A percentile compares a stretch with the other conserved stretches of the same genome.
Evolutionary conservation across 1,140 invertebrate species (phyloP).

Genomic region (Zaprionus camerounensis): DNA sequence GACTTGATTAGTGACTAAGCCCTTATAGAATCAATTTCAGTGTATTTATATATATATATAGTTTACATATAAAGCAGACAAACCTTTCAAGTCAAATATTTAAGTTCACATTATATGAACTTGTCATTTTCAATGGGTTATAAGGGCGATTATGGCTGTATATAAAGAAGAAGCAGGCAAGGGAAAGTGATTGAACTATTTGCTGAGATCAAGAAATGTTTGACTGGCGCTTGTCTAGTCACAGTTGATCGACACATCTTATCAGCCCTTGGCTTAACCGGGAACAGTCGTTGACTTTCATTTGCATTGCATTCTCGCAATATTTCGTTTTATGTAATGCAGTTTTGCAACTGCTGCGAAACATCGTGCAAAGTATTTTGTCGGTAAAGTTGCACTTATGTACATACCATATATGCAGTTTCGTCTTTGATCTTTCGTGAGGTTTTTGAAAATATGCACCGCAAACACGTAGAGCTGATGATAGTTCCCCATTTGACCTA

Average conservation of each 20-base stretch:
- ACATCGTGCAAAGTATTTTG: conserved; percentile 46
- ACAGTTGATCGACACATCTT: neutral
- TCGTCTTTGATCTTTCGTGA: conserved; percentile 49
- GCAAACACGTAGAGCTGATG: conserved; percentile 56
- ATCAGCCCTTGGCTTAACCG: neutral
- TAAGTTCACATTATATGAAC: neutral
- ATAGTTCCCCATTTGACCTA: conserved; percentile 48
- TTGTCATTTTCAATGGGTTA: neutral
- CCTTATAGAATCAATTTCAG: neutral
- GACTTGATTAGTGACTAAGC: neutral
- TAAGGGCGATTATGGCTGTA: no score
- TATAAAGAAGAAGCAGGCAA: neutral
- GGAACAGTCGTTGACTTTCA: neutral
- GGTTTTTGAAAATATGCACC: conserved; percentile 59
- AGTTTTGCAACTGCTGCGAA: conserved; percentile 57
- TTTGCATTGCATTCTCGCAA: neutral
- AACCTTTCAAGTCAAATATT: neutral
- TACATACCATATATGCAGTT: conserved; percentile 52
- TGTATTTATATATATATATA: neutral
- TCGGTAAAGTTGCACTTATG: neutral
- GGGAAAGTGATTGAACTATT: neutral
- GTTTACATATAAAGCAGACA: neutral
- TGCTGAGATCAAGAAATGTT: neutral
- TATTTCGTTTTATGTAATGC: neutral
- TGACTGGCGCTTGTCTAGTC: neutral